Conservation (phyloP, 2,113 vertebrate species). For the Synchiropus splendidus region DNA sequence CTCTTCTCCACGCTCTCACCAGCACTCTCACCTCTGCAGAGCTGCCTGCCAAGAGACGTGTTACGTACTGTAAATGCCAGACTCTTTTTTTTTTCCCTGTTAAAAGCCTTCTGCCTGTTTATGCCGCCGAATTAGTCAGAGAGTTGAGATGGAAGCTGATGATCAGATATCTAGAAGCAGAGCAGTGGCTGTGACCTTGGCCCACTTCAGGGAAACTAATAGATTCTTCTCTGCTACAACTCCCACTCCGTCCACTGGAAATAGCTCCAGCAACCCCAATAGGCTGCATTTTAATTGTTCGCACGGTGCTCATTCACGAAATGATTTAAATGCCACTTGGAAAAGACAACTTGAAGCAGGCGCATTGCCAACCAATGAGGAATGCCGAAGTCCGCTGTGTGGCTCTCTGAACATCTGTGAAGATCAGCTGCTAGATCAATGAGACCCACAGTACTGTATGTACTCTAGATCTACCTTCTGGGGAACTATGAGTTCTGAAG, state of each 20-base stretch:
- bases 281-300: conserved; percentile 67
- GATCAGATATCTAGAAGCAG: conserved; percentile 24
- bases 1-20: conserved; percentile 18
- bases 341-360: too few relatives aligned
- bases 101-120: conserved; percentile 53
- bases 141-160: conserved; percentile 27
- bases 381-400: too few relatives aligned
- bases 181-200: conserved; percentile 57
- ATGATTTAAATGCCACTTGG: conserved; percentile 60
- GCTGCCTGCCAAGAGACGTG: conserved; percentile 26
- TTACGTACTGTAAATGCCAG: conserved; percentile 33
- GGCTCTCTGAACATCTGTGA: too few relatives aligned
- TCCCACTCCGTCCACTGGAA: conserved; percentile 56
- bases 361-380: too few relatives aligned
- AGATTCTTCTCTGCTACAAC: conserved; percentile 55
- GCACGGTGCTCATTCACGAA: conserved; percentile 55
- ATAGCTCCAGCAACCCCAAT: conserved; percentile 65
- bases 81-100: conserved; percentile 30
- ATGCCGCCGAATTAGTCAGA: conserved; percentile 44
- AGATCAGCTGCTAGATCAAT: too few relatives aligned
- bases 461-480: too few relatives aligned
- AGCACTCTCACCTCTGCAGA: conserved; percentile 17
- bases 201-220: conserved; percentile 53
- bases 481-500: too few relatives aligned
- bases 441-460: too few relatives aligned